These are phyloP conservation scores for Gisinianus flammeolus DNA, from an alignment of 2,888 invertebrate species.

Conservation along the genomic window DNA sequence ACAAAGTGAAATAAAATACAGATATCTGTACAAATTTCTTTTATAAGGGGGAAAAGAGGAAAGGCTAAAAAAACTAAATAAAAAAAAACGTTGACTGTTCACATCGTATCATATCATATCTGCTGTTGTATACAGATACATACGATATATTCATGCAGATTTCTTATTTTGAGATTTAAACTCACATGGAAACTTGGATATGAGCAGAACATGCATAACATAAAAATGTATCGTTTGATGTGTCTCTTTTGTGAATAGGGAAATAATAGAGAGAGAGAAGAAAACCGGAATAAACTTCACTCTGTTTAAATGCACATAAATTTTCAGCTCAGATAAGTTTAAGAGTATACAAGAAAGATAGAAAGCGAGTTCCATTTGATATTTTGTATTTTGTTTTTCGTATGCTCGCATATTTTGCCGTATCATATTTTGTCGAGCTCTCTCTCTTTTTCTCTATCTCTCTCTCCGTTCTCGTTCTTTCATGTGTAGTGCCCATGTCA, in stretches of 20 bases:
- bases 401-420: background rate
- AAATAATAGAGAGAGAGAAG: background rate
- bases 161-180: background rate
- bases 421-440: background rate
- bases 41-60: no score
- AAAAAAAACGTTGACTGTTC: no score
- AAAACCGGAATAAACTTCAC: conserved; percentile 28
- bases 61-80: no score
- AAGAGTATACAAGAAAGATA: background rate
- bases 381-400: background rate
- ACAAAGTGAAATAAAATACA: no score
- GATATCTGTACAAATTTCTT: no score
- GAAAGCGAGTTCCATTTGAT: background rate
- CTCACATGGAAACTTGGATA: background rate
- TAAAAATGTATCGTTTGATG: conserved; percentile 21
- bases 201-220: background rate
- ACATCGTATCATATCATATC: no score
- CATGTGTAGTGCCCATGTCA: background rate
- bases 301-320: conserved; percentile 34
- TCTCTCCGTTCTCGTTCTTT: background rate
- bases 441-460: background rate
- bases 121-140: no score
- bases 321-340: conserved; percentile 35
- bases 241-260: background rate
- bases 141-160: background rate